Evolutionary conservation across 2,888 invertebrate genomes (phyloP), one percentile per base, ranked within the genome.

Genomic region (Hydraecia micacea): DNA sequence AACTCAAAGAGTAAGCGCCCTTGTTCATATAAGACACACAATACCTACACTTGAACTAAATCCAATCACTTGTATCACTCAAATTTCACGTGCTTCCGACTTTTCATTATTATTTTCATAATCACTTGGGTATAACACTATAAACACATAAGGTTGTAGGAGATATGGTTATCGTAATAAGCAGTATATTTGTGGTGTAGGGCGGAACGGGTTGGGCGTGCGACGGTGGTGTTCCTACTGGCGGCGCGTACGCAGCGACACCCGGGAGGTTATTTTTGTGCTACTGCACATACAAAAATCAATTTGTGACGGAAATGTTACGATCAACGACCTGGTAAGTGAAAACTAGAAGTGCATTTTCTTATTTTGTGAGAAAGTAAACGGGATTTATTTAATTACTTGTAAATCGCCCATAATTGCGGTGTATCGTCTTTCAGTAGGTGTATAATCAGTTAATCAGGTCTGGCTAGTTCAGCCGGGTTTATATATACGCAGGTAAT

Each of bases 201-300:
- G 92, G 91, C 92, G 91, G 92, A 90, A 93, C 94, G 92, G 89
- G 93, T 81, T 93, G 91, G 93, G 90, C 91, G 94, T 82, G 86
- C 91, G 91, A 86, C 91, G 91, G 89, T 91, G 88, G 80, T 91
- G 89, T 90, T 89, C 82, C 90, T 88, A 94, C 94, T 94, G 93
- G 90, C 91, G 85, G 90, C 93, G 93, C 91, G 92, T 90, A 91
- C 93, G 93, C 93, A 93, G 93, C 95, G 93, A 92, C 93, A 93
- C 96, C 96, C 96, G 96, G 97, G 94, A 92, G 91, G 94, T 95
- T 97, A 97, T 96, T 96, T 96, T 95, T 86, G 96, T 96, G 95
- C 96, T 96, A 94, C 94, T 94, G 94, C 95, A 95, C 93, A 95
- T 92, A 95, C 93, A 95, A 96, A 95, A 96, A 94, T 95, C 92